Evolutionary conservation across 2,113 vertebrate species (phyloP).

Genomic region (Pyrgilauda ruficollis): DNA sequence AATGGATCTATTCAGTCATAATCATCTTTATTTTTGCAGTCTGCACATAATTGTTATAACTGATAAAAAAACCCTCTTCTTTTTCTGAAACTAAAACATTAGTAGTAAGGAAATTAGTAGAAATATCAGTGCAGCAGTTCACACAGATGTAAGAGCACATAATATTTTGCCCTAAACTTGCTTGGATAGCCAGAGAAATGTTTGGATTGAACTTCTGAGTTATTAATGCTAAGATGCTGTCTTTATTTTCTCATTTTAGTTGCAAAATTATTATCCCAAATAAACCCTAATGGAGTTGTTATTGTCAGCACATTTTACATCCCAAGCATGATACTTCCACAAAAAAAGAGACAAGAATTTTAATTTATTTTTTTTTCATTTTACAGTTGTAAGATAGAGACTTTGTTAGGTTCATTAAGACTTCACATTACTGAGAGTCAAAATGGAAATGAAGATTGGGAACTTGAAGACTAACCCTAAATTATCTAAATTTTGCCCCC

Average conservation of each 20-base stretch:
- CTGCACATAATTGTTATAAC: conserved; percentile 9
- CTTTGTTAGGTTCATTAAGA: not conserved
- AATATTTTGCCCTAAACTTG: not conserved
- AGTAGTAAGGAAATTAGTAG: conserved; percentile 27
- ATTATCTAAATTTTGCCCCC: not conserved
- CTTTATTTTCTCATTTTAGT: not conserved
- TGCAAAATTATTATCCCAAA: not conserved
- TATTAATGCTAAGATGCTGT: not conserved
- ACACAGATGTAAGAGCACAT: not conserved
- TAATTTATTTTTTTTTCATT: not conserved
- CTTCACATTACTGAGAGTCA: not conserved
- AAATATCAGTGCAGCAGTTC: conserved; percentile 11
- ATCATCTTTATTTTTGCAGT: not conserved
- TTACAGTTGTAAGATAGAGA: not conserved
- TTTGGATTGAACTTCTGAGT: not conserved
- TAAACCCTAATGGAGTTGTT: not conserved
- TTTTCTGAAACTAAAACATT: conserved; percentile 39
- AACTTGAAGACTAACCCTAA: not conserved
- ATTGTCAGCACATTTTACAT: not conserved
- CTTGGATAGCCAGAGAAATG: not conserved
- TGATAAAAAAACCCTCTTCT: conserved; percentile 2
- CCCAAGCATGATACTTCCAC: not conserved
- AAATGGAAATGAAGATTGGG: not conserved
- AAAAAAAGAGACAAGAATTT: not conserved
- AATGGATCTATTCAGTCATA: not conserved